phyloP scores from a whole-genome alignment of 2,888 invertebrate species.

The Hyles lineata region DNA sequence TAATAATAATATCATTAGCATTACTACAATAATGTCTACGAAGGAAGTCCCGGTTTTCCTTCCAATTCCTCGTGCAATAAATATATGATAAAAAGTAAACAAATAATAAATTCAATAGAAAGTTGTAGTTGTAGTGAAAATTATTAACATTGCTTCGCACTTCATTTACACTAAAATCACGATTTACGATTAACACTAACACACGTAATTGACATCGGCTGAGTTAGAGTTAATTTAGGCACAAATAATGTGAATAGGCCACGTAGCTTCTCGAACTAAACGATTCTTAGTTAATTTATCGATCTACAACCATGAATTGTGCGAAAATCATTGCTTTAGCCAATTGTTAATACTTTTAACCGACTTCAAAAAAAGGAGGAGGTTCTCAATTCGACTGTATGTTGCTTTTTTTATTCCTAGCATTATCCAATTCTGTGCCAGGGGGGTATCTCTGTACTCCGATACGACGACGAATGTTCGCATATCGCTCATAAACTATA shows the following conservation, averaged over 20 bases:
- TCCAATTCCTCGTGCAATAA: slow-evolving; percentile 6
- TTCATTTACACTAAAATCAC: slow-evolving; percentile 24
- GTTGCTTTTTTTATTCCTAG: no score
- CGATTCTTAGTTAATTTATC: no score
- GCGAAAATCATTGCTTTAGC: no score
- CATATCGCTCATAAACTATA: no score
- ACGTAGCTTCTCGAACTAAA: not conserved
- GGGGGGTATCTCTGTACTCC: no score
- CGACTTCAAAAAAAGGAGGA: no score
- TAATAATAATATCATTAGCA: not conserved
- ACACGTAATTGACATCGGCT: slow-evolving; percentile 15
- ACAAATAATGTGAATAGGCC: slow-evolving; percentile 1
- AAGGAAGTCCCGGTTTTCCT: not conserved
- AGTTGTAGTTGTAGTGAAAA: slow-evolving; percentile 11
- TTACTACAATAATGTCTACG: not conserved
- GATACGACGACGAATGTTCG: no score
- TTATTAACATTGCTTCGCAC: slow-evolving; percentile 24
- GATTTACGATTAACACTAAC: slow-evolving; percentile 23
- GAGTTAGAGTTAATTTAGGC: slow-evolving; percentile 1
- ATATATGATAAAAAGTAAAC: slow-evolving; percentile 27
- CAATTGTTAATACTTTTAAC: no score
- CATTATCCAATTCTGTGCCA: no score
- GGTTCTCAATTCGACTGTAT: no score
- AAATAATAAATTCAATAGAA: slow-evolving; percentile 26
- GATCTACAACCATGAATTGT: no score